These are phyloP conservation scores for Clytia hemisphaerica DNA, from an alignment of 30 jellyfish, hydroid and myxozoan genomes.

Conservation along the genomic window DNA sequence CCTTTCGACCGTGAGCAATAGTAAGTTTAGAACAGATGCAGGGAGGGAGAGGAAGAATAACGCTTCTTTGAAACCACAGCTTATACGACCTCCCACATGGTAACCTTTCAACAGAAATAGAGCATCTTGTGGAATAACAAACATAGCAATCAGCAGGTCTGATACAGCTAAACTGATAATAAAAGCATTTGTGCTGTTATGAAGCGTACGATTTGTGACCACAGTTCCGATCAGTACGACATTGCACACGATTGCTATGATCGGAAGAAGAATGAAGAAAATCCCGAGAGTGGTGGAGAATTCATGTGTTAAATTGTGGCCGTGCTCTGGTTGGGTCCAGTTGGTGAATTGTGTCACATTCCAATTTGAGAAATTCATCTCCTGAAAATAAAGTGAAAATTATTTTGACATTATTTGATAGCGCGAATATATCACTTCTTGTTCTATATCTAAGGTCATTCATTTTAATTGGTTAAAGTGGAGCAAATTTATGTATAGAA, in stretches of 20 bases:
- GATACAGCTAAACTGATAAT: constrained; percentile 13
- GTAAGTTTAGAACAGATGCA: constrained; percentile 15
- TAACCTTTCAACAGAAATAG: constrained; percentile 13
- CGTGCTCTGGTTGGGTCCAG: no score
- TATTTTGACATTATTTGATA: no score
- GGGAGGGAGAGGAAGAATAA: constrained; percentile 13
- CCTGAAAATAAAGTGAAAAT: no score
- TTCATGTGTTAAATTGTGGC: background rate
- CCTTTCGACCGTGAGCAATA: constrained; percentile 16
- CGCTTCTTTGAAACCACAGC: constrained; percentile 20
- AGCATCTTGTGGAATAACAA: constrained; percentile 20
- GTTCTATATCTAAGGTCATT: no score
- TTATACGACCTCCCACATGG: background rate
- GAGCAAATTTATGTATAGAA: no score
- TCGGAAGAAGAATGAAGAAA: background rate
- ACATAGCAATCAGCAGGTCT: background rate
- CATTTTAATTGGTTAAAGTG: no score
- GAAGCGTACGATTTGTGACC: background rate
- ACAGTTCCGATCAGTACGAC: background rate
- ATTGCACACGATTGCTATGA: background rate
- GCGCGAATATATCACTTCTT: no score
- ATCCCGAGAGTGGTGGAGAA: constrained; percentile 9
- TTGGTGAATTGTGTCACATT: no score
- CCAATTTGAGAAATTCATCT: no score
- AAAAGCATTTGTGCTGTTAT: background rate